Evolutionary conservation across 2,888 invertebrate genomes (phyloP), one percentile per base, ranked within the genome.

Genomic region (Lycaena phlaeas): DNA sequence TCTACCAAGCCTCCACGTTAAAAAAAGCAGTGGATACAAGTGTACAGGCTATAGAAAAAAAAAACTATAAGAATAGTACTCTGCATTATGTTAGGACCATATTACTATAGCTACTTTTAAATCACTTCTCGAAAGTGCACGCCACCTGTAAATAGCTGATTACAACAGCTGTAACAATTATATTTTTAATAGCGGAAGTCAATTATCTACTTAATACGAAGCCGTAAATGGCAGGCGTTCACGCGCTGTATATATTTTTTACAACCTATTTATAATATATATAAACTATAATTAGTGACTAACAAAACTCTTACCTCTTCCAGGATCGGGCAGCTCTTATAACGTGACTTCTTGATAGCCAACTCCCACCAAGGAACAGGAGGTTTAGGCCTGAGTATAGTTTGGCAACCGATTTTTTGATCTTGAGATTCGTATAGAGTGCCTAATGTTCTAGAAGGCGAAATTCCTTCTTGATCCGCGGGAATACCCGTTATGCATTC

Each of bases 321-420:
- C 50, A 93, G 86, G 48, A 92, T 90, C 34, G 94, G 94, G 68
- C 94, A 95, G 58, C 93, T 94, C 58, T 92, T 88, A 52, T 94
- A 91, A 49, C 93, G 89, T 56, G 90, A 90, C 51, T 92, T 90
- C 54, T 90, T 88, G 37, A 93, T 92, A 27, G 95, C 95, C 55
- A 94, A 72, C 73, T 95, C 95, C 90, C 93, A 95, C 95, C 95
- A 95, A 0, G 95, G 95, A 47, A 94, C 88, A 42, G 89, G 87
- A 18, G 92, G 91, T 56, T 90, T 90, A 42, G 88, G 85, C 25
- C 90, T 74, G 36, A 90, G 68, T 27, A 89, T 89, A 2, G 90
- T 88, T 68, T 89, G 89, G 53, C 88, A 89, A 25, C 89, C 90
- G 44, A 90, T 85, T 68, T 90, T 88, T n/a, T 89, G 87, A 62